Conservation (phyloP, 2,113 vertebrate genomes). For the Mesembrinibis cayennensis region DNA sequence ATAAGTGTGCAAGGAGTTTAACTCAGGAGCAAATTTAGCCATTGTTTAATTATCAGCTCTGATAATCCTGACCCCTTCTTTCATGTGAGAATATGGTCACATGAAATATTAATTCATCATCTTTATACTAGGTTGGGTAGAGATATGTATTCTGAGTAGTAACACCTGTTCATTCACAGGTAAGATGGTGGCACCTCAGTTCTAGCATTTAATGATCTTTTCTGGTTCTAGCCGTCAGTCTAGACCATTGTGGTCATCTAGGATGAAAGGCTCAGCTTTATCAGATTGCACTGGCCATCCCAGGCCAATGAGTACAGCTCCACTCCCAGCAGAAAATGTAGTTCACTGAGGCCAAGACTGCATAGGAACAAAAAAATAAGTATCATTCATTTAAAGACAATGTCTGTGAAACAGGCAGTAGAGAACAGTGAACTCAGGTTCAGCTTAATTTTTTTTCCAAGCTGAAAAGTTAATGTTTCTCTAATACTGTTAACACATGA, state of each 20-base stretch:
- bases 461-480: not conserved
- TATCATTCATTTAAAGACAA: not conserved
- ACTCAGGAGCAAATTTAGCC: not conserved
- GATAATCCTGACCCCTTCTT: not conserved
- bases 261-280: not conserved
- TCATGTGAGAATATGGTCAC: not conserved
- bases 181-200: not conserved
- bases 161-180: not conserved
- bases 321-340: not conserved
- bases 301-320: not conserved
- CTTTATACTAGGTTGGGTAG: not conserved
- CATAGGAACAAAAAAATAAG: not conserved
- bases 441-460: not conserved
- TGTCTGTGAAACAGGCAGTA: not conserved
- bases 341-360: not conserved
- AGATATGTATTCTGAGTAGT: not conserved
- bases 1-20: not conserved
- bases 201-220: not conserved
- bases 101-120: not conserved
- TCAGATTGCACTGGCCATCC: not conserved
- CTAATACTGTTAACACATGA: not conserved
- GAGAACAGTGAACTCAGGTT: not conserved
- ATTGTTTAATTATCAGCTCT: not conserved
- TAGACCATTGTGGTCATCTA: not conserved
- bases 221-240: not conserved